Conservation (phyloP, 2,888 invertebrate species). For the Protodeltote pygarga region DNA sequence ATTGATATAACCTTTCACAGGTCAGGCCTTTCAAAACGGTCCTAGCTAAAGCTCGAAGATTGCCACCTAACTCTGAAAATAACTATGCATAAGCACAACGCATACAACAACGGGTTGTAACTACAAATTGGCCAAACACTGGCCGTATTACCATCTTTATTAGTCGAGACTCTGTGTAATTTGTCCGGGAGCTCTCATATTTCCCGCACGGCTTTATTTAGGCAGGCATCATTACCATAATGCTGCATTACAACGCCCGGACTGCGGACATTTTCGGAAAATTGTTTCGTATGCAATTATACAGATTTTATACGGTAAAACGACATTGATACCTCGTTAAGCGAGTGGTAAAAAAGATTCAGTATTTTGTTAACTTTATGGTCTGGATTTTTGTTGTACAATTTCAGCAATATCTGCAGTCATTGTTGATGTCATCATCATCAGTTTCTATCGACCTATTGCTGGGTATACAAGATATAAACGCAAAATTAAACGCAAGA, state of each 20-base stretch:
- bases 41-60: conserved; percentile 15
- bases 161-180: conserved; percentile 70
- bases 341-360: too few species aligned
- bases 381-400: too few species aligned
- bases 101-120: conserved; percentile 49
- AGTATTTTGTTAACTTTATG: too few species aligned
- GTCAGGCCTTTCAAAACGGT: conserved; percentile 4
- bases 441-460: too few species aligned
- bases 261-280: conserved; percentile 43
- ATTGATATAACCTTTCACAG: conserved; percentile 26
- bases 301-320: conserved; percentile 34
- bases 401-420: too few species aligned
- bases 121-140: conserved; percentile 66
- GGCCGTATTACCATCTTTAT: conserved; percentile 80
- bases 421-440: too few species aligned
- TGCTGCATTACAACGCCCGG: conserved; percentile 66
- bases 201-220: conserved; percentile 78
- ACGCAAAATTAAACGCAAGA: too few species aligned
- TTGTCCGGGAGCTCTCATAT: conserved; percentile 74
- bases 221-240: conserved; percentile 72
- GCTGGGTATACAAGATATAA: too few species aligned
- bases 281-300: conserved; percentile 44
- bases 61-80: conserved; percentile 29
- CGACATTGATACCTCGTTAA: too few species aligned
- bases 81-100: conserved; percentile 54